Conservation (phyloP, 2,888 invertebrate species). For the Conus canariensis region DNA sequence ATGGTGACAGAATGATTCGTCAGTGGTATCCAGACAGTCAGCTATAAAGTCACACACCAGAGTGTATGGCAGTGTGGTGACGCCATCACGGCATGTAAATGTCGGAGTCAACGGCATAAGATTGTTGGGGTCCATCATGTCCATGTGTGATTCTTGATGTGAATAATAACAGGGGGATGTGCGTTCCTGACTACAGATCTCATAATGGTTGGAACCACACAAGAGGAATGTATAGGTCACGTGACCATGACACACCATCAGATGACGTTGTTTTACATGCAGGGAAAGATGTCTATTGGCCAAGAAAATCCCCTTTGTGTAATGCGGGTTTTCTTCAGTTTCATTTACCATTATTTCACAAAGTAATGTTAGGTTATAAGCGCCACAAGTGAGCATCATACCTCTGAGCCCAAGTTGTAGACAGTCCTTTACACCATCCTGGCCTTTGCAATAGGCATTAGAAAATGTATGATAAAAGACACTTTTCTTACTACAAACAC, state of each 20-base stretch:
- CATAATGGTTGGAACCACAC: background rate
- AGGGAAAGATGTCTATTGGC: background rate
- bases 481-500: too few species aligned
- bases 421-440: too few species aligned
- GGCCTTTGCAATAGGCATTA: too few species aligned
- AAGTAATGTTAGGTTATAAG: too few species aligned
- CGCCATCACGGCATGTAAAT: background rate
- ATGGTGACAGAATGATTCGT: background rate
- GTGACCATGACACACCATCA: background rate
- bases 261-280: background rate
- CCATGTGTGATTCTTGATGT: background rate
- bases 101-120: background rate
- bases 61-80: background rate
- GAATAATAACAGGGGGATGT: background rate
- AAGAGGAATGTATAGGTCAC: background rate
- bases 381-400: too few species aligned
- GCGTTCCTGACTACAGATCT: background rate
- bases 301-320: background rate
- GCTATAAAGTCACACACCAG: background rate
- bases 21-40: background rate
- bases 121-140: background rate
- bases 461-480: too few species aligned
- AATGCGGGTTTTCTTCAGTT: too few species aligned
- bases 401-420: too few species aligned
- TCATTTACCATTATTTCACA: too few species aligned